Base-by-base conservation (phyloP, 1,140 invertebrate genomes). In the Drosophila miranda region DNA sequence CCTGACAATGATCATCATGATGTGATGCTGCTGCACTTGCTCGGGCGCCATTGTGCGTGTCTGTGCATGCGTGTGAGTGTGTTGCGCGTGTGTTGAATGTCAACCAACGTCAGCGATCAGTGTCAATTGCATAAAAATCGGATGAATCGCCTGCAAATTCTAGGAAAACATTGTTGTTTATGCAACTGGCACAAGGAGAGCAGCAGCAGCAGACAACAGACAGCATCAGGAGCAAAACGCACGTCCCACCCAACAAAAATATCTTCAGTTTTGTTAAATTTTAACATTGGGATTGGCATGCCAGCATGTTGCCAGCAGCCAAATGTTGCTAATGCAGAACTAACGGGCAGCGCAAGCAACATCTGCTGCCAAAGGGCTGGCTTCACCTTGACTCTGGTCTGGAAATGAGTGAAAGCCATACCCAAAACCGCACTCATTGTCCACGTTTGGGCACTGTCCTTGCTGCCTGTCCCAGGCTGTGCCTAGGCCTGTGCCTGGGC, bases 111-210 rank as follows among this genome's bases (percentile, higher is more conserved):
- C 75, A 69, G 67, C 50, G 63, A 70, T 84, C 76, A 77, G 74
- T 86, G 82, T 68, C 74, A 87, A 73, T 67, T 69, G 68, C 68
- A 84, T 69, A 48, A 77, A 71, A 70, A 86, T 66, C 55, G 56
- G 34, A 59, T 62, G 58, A 76, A 80, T 74, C 74, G 11, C 11
- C 60, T 57, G 67, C 56, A 75, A 81, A 75, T 86, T 86, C 81
- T 81, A 86, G 81, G 81, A 86, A 86, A 86, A 86, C 74, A 75
- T 75, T 70, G 56, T 68, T 48, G 51, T 45, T 43, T 72, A 86
- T 75, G 69, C 81, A 84, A 86, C 21, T 69, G 76, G 77, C 61
- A 51, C 81, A 86, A 87, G 82, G 81, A 69, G 62, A 86, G 21
- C 66, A 42, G 28, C 67, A 55, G 38, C 23, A 23, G 23, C 23